Evolutionary conservation across 2,113 vertebrate species (phyloP).

Genomic region (Pristiophorus japonicus): DNA sequence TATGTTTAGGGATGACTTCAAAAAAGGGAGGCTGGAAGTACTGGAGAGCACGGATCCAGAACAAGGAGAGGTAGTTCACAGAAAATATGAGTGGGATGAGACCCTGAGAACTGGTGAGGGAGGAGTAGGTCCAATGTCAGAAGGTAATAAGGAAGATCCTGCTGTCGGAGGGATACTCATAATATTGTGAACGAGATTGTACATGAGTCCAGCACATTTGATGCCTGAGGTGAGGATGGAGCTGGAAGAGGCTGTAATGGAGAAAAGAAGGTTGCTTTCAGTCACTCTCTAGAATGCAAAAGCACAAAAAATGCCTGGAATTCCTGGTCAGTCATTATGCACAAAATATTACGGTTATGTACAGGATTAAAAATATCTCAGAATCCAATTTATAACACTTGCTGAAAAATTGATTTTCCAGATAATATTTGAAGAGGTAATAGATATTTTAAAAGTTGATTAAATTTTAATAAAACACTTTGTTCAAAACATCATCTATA

Average conservation of each 20-base stretch:
- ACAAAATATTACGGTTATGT: not conserved
- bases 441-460: not conserved
- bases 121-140: not conserved
- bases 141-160: not conserved
- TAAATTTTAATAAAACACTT: not conserved
- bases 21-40: not conserved
- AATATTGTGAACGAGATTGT: not conserved
- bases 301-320: not conserved
- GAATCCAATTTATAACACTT: not conserved
- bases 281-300: not conserved
- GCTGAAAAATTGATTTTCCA: not conserved
- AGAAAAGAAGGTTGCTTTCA: not conserved
- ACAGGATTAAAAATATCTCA: not conserved
- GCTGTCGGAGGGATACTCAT: not conserved
- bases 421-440: not conserved
- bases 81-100: not conserved
- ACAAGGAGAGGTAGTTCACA: not conserved
- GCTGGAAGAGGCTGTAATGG: not conserved
- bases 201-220: not conserved
- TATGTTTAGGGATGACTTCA: not conserved
- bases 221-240: not conserved
- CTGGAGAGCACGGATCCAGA: not conserved
- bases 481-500: not conserved
- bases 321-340: not conserved
- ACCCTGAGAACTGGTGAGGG: not conserved